Evolutionary conservation across 2,888 invertebrate genomes (phyloP), one percentile per base, ranked within the genome.

Genomic region (Sthenelais limicola): DNA sequence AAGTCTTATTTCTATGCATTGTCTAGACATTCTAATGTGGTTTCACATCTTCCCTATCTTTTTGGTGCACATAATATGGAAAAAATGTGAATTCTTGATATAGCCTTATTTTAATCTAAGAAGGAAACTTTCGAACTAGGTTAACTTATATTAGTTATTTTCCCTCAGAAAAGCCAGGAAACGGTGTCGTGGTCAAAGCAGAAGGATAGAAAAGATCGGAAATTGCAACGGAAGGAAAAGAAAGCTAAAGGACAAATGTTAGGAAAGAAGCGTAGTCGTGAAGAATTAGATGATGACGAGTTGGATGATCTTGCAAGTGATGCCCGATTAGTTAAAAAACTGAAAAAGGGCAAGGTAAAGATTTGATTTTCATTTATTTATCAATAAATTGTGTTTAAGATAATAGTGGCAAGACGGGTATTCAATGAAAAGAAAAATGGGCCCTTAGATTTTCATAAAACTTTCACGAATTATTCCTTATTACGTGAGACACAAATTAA

Each of bases 281-380:
- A 73, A 88, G 90, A 79, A 90, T 90, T 81, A 3, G 80, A 81
- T 26, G 82, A 83, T 5, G 81, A 82, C 28, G 87, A 88, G 24
- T 71, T 83, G 70, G 85, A 88, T 28, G 87, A 88, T 47, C 78
- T 89, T 52, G 83, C 84, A 12, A 82, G 84, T 32, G 96, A 97
- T 84, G 92, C 94, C 66, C 91, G 93, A 5, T 89, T 96, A 30
- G 91, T 96, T 74, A 97, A 96, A 86, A 95, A 94, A 82, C 89
- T 95, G 0, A 96, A 95, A 86, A 94, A 92, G 82, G 92, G 94
- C 80, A 96, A 96, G 88, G 91, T 91, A 77, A 43, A 56, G n/a
- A 51, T 5, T 7, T 7, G 26, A 7, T 51, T 21, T 51, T 51
- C n/a, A 9, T 51, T 26, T 21, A 5, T 21, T 51, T 51, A 24